These are phyloP conservation scores for Baccha elongata DNA, from an alignment of 2,888 invertebrate species.

Conservation along the genomic window DNA sequence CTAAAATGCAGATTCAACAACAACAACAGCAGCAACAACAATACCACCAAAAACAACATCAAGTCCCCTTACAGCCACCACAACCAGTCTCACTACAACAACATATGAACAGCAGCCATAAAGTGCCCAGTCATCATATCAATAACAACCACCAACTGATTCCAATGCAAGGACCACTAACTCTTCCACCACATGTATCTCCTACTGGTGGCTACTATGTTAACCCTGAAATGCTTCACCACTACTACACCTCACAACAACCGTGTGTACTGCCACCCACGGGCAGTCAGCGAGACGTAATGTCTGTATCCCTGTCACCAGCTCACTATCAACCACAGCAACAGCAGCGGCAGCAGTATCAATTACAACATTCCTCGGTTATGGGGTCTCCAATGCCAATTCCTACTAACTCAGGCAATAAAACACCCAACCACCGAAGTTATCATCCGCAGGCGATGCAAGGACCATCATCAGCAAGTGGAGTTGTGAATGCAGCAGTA, in stretches of 20 bases:
- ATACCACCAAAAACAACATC: conserved; percentile 38
- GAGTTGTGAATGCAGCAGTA: conserved; percentile 24
- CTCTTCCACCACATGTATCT: conserved; percentile 50
- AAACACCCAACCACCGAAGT: conserved; percentile 43
- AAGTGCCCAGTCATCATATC: conserved; percentile 46
- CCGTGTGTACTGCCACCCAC: conserved; percentile 45
- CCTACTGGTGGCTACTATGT: conserved; percentile 60
- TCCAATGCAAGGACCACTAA: conserved; percentile 47
- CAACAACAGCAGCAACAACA: conserved; percentile 48
- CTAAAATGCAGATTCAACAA: not conserved
- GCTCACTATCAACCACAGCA: conserved; percentile 56
- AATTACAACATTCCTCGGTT: conserved; percentile 72
- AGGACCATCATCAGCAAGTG: conserved; percentile 23
- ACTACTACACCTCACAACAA: conserved; percentile 54
- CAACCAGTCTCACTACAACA: conserved; percentile 40
- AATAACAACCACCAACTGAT: conserved; percentile 61
- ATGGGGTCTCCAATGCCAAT: conserved; percentile 56
- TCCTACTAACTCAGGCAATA: conserved; percentile 35
- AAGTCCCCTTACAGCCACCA: conserved; percentile 16
- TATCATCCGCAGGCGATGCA: conserved; percentile 38
- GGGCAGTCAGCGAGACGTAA: conserved; percentile 44
- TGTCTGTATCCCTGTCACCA: conserved; percentile 43
- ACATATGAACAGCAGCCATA: conserved; percentile 42
- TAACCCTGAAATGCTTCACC: conserved; percentile 49
- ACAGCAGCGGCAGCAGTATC: conserved; percentile 68